Conservation (phyloP, 2,888 invertebrate species). For the Ichneumon xanthorius region DNA sequence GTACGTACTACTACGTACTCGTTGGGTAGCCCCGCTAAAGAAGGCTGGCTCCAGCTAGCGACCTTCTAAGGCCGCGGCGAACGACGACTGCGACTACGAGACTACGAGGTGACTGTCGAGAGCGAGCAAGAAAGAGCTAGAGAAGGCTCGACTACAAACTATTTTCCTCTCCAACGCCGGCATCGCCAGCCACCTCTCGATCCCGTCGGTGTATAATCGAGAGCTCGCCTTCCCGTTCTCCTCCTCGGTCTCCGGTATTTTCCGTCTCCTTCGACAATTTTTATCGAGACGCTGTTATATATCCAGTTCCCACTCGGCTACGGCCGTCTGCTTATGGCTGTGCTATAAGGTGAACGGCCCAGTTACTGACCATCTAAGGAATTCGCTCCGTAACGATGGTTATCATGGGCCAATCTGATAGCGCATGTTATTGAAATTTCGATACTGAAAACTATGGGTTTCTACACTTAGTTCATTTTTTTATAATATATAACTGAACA, state of each 20-base stretch:
- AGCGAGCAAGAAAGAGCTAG: constrained; percentile 51
- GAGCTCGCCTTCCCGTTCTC: constrained; percentile 13
- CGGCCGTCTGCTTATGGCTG: neutral
- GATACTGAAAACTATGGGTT: neutral
- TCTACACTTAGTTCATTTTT: neutral
- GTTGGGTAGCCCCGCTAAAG: constrained; percentile 79
- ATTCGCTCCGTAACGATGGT: neutral
- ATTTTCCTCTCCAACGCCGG: constrained; percentile 55
- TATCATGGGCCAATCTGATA: too few relatives aligned
- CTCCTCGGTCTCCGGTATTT: neutral
- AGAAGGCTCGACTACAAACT: constrained; percentile 60
- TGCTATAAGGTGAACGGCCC: constrained; percentile 17
- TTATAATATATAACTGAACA: too few relatives aligned
- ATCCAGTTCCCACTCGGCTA: neutral
- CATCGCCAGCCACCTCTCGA: constrained; percentile 42
- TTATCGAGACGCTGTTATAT: neutral
- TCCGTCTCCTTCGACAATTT: neutral
- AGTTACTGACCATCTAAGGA: constrained; percentile 7
- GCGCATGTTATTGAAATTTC: neutral
- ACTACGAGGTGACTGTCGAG: constrained; percentile 45
- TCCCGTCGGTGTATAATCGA: constrained; percentile 6
- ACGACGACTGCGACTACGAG: constrained; percentile 36
- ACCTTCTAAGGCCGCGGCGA: constrained; percentile 81
- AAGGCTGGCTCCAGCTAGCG: constrained; percentile 82
- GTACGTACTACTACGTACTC: constrained; percentile 75